These are phyloP conservation scores for Augochlorella aurata DNA, from an alignment of 2,888 invertebrate species.

Conservation along the genomic window DNA sequence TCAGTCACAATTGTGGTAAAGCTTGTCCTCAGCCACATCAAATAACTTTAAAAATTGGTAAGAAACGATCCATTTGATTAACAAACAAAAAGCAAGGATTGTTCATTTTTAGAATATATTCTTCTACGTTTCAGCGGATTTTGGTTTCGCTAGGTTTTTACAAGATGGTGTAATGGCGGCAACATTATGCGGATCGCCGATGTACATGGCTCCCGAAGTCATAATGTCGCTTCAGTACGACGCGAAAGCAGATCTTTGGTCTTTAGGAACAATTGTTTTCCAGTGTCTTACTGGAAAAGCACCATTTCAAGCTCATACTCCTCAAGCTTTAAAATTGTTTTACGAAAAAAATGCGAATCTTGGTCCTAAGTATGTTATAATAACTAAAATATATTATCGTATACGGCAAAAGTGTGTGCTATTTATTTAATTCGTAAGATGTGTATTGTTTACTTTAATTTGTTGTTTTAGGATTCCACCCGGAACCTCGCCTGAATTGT, in stretches of 20 bases:
- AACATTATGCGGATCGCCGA: constrained; percentile 99
- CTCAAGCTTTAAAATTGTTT: constrained; percentile 97
- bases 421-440: background rate
- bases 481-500: constrained; percentile 95
- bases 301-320: constrained; percentile 98
- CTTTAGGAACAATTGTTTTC: constrained; percentile 98
- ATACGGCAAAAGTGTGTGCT: background rate
- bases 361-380: constrained; percentile 90
- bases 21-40: constrained; percentile 89
- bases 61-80: constrained; percentile 58
- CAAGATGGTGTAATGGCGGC: constrained; percentile 99
- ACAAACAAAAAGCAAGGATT: background rate
- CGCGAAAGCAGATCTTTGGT: constrained; percentile 99
- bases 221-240: constrained; percentile 99
- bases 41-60: constrained; percentile 97
- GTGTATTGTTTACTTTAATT: constrained; percentile 12
- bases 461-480: constrained; percentile 89
- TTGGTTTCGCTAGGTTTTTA: constrained; percentile 99
- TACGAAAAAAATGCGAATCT: constrained; percentile 97
- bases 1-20: constrained; percentile 91
- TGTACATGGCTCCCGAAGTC: constrained; percentile 99
- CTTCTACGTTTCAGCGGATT: constrained; percentile 90
- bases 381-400: background rate
- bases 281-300: constrained; percentile 99
- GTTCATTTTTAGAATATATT: constrained; percentile 3